Percentiles rank a stretch among this genome's conserved stretches.
Evolutionary conservation across 1,140 invertebrate species (phyloP).

Genomic region (Drosophila pandora): DNA sequence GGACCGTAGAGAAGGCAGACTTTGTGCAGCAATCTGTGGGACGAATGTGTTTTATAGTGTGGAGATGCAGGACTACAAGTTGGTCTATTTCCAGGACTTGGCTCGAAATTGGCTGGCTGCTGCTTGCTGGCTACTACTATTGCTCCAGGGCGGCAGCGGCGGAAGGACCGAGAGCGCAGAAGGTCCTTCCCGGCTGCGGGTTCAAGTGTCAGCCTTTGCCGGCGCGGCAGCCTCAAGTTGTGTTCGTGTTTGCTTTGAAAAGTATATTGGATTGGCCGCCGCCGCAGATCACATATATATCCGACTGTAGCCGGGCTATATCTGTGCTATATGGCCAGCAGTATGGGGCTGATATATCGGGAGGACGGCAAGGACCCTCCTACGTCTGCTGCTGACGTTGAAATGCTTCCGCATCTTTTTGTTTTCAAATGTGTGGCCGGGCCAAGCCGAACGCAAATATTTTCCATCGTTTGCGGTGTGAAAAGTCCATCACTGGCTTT

Average conservation of each 20-base stretch:
- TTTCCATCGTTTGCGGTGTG: slow-evolving; percentile 12
- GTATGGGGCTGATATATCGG: slow-evolving; percentile 27
- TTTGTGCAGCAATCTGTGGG: not conserved
- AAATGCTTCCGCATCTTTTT: slow-evolving; percentile 36
- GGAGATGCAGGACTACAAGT: slow-evolving; percentile 34
- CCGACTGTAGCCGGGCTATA: not conserved
- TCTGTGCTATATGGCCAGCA: slow-evolving; percentile 4
- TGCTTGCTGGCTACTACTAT: slow-evolving; percentile 3
- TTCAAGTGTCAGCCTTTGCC: slow-evolving; percentile 53
- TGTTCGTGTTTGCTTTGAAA: slow-evolving; percentile 73
- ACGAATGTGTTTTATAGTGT: not conserved
- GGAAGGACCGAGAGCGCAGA: not conserved
- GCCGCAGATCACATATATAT: slow-evolving; percentile 9
- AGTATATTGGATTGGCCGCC: slow-evolving; percentile 74
- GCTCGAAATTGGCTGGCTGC: slow-evolving; percentile 41
- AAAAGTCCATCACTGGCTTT: slow-evolving; percentile 1
- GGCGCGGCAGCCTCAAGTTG: slow-evolving; percentile 61
- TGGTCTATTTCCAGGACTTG: slow-evolving; percentile 67
- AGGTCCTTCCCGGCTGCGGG: slow-evolving; percentile 25
- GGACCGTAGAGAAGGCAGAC: not conserved
- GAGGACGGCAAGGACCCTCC: not conserved
- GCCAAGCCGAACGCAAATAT: slow-evolving; percentile 29
- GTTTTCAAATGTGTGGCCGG: slow-evolving; percentile 30
- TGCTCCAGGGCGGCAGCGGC: slow-evolving; percentile 12
- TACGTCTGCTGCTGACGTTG: slow-evolving; percentile 54